Evolutionary conservation across 2,113 vertebrate genomes (phyloP).

Genomic region (Cynocephalus volans): DNA sequence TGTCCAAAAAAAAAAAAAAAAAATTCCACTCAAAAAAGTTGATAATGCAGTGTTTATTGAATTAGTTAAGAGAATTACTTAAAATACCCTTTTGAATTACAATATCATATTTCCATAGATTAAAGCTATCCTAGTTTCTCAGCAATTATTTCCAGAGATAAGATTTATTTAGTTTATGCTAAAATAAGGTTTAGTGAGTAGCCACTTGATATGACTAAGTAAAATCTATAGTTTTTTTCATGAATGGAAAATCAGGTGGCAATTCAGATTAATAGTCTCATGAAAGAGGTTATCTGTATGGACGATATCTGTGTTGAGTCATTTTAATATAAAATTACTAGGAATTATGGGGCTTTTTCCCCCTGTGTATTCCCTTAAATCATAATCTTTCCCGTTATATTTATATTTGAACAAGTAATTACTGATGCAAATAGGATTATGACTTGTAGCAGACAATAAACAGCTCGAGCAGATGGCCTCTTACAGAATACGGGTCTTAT

Average conservation of each 20-base stretch:
- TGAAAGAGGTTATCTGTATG: constrained; percentile 19
- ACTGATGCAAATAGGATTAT: constrained; percentile 75
- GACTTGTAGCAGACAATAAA: constrained; percentile 71
- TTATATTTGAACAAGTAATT: constrained; percentile 71
- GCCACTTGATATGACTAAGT: constrained; percentile 40
- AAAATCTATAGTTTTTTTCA: constrained; percentile 55
- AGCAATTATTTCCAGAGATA: constrained; percentile 60
- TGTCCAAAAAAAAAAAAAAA: constrained; percentile 10
- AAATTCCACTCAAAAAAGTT: constrained; percentile 14
- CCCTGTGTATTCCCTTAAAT: constrained; percentile 56
- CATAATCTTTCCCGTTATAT: constrained; percentile 57
- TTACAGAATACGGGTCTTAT: constrained; percentile 61
- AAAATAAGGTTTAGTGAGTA: constrained; percentile 24
- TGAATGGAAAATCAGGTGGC: constrained; percentile 24
- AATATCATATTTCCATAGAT: not conserved
- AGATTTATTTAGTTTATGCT: constrained; percentile 52
- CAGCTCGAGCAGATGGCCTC: constrained; percentile 69
- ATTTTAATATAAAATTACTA: constrained; percentile 38
- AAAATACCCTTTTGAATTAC: constrained; percentile 32
- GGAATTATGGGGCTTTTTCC: constrained; percentile 28
- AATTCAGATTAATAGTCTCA: not conserved
- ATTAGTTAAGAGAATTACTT: not conserved
- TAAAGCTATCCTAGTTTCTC: constrained; percentile 22
- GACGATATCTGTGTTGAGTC: not conserved
- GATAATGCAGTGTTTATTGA: not conserved